phyloP scores from a whole-genome alignment of 2,113 vertebrate species.

The Oreochromis aureus region DNA sequence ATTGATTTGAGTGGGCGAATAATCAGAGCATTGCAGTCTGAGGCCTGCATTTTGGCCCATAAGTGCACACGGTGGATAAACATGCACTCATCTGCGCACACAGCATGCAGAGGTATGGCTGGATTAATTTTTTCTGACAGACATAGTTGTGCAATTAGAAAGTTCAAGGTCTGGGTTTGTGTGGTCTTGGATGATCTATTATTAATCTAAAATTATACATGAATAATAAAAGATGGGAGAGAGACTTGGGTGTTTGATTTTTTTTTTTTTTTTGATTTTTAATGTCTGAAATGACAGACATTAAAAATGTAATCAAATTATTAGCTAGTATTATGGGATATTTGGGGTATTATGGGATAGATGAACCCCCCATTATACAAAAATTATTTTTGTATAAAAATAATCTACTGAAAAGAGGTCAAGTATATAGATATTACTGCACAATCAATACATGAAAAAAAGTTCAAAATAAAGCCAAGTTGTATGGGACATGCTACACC shows the following conservation, averaged over 20 bases:
- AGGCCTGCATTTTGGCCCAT: neutral
- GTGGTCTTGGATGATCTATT: slow-evolving; percentile 49
- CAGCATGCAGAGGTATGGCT: neutral
- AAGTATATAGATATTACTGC: neutral
- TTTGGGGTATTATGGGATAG: neutral
- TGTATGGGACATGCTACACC: neutral
- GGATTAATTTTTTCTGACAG: slow-evolving; percentile 24
- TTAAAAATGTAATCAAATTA: neutral
- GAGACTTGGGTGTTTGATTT: slow-evolving; percentile 12
- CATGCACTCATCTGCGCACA: neutral
- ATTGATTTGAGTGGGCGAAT: slow-evolving; percentile 61
- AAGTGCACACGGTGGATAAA: neutral
- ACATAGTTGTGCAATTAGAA: slow-evolving; percentile 48
- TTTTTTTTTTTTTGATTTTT: neutral
- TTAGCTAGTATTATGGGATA: neutral
- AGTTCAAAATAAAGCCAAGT: neutral
- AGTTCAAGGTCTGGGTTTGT: slow-evolving; percentile 29
- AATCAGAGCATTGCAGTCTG: slow-evolving; percentile 70
- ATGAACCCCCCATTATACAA: neutral
- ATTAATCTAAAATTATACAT: slow-evolving; percentile 51
- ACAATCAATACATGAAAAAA: neutral
- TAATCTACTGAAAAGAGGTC: neutral
- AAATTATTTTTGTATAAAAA: neutral
- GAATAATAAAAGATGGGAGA: slow-evolving; percentile 47
- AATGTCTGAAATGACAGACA: neutral